Evolutionary conservation across 2,888 invertebrate genomes (phyloP), one percentile per base, ranked within the genome.

Genomic region (Campaea margaritaria): DNA sequence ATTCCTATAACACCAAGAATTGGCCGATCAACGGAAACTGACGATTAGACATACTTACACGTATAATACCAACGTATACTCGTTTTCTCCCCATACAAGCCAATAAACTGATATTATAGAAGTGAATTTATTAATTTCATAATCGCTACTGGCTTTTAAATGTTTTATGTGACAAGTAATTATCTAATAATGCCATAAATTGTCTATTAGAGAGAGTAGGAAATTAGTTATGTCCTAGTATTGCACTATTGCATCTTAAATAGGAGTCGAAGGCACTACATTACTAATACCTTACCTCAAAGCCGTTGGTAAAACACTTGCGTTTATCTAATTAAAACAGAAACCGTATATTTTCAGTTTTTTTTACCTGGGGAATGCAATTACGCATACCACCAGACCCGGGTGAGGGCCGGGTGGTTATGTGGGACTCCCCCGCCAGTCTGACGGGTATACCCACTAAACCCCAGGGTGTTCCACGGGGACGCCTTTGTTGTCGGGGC

Each of bases 141-240:
- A 60, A 60, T 34, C 11, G 46, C 46, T 21, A 47, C 60, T 49
- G 46, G 45, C 16, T 50, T 50, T 44, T 50, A 51, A 60, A 60
- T 47, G 47, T 36, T 61, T 61, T 61, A 60, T 60, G 60, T 47
- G 55, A 51, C 60, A 43, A 28, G 60, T 51, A 56, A 61, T 61
- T 61, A 61, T 61, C 50, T 61, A 51, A 51, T 61, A 56, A 39
- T 38, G 16, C 55, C 14, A 61, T 61, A 56, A 61, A 56, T 60
- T 52, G 47, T 27, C 31, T 55, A 43, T 47, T 47, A 31, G 58
- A 47, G 55, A 56, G 60, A 61, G 60, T 38, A 61, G 60, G 60
- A 61, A 61, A 47, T 46, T 11, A 28, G 14, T 1, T 28, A 16
- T 50, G 21, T 45, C 5, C 21, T 60, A 27, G 4, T 55, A 50